These are phyloP conservation scores for Mixornis gularis DNA, from an alignment of 2,113 vertebrate genomes.

Conservation along the genomic window DNA sequence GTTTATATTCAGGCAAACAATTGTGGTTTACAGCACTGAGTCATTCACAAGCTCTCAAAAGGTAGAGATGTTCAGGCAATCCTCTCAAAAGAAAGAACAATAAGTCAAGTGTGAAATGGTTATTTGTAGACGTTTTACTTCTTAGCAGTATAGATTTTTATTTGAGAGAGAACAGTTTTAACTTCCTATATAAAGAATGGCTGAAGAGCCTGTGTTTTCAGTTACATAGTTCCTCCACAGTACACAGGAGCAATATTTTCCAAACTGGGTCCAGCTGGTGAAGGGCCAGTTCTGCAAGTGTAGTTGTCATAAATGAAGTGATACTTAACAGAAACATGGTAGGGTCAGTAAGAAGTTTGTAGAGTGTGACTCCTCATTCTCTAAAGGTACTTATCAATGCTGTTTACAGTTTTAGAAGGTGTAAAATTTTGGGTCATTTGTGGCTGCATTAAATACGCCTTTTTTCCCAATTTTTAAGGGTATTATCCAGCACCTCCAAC, in stretches of 20 bases:
- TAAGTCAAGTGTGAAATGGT: background rate
- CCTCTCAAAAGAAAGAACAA: background rate
- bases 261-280: background rate
- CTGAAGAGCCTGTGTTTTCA: background rate
- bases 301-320: background rate
- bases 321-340: background rate
- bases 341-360: background rate
- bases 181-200: background rate
- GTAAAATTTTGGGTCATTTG: constrained; percentile 23
- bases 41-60: background rate
- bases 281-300: background rate
- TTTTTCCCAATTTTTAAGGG: constrained; percentile 73
- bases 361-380: background rate
- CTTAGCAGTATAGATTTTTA: background rate
- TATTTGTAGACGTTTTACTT: background rate
- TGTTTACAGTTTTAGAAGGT: constrained; percentile 20
- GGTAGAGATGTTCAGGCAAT: background rate
- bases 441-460: constrained; percentile 53
- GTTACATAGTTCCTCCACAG: background rate
- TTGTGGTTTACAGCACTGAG: background rate
- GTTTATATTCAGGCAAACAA: background rate
- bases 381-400: background rate
- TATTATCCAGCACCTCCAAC: constrained; percentile 87
- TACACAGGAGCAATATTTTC: background rate
- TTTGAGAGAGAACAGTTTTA: background rate